These are phyloP conservation scores for Condylostylus longicornis DNA, from an alignment of 1,140 invertebrate species.

Conservation along the genomic window DNA sequence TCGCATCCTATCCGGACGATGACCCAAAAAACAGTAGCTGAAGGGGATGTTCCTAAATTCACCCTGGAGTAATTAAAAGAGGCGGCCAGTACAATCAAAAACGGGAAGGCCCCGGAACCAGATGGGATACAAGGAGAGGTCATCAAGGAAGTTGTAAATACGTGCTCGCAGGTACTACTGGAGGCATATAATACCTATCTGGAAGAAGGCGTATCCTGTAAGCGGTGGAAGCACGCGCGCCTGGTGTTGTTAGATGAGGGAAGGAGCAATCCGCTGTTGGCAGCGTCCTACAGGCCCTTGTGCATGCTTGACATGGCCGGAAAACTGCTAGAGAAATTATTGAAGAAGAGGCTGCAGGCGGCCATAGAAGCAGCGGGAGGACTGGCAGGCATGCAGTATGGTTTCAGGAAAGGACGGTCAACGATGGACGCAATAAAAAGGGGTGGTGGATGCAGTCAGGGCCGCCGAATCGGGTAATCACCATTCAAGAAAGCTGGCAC, in stretches of 20 bases:
- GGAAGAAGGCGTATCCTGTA: no score
- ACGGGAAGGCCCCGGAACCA: conserved; percentile 14
- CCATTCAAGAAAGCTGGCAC: conserved; percentile 12
- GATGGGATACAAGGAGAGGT: conserved; percentile 13
- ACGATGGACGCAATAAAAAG: no score
- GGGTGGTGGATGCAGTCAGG: no score
- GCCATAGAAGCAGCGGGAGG: conserved; percentile 3
- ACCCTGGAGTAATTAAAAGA: conserved; percentile 9
- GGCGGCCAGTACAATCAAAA: conserved; percentile 5
- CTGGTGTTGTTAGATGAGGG: no score
- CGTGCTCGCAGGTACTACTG: neutral
- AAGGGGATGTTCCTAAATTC: conserved; percentile 3
- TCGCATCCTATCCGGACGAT: neutral
- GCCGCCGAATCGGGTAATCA: no score
- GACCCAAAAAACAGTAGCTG: neutral
- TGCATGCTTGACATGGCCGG: conserved; percentile 15
- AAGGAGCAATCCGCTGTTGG: no score
- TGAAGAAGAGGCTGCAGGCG: conserved; percentile 5
- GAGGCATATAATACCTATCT: neutral
- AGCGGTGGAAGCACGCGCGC: no score
- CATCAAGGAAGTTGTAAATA: conserved; percentile 9
- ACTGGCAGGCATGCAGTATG: conserved; percentile 3
- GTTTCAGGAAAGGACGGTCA: no score
- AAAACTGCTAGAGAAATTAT: conserved; percentile 14
- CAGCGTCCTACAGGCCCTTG: conserved; percentile 9